Percentiles rank a stretch among this genome's conserved stretches.
Evolutionary conservation across 2,797 vertebrate genomes (phyloP).

Genomic region (Phaenicophaeus curvirostris): DNA sequence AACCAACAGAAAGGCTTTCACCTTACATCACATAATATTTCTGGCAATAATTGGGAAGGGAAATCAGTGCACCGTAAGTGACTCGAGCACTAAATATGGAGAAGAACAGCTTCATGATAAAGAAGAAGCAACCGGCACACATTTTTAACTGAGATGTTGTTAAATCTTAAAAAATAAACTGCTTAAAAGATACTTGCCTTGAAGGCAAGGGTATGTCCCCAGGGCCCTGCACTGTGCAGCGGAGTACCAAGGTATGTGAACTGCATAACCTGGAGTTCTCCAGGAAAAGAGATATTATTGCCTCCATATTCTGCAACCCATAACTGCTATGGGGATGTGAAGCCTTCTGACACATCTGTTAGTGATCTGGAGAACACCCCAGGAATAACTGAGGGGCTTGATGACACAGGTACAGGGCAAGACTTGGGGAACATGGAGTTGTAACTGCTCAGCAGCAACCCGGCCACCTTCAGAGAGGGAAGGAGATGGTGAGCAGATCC

Average conservation of each 20-base stretch:
- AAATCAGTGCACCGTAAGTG: neutral
- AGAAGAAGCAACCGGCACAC: neutral
- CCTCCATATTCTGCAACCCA: neutral
- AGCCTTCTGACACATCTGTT: neutral
- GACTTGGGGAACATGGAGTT: accelerated
- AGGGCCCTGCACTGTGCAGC: accelerated
- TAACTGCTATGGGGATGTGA: accelerated
- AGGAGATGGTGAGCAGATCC: neutral
- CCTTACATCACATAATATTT: neutral
- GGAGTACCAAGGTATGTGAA: neutral
- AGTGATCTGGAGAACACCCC: neutral
- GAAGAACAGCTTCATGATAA: accelerated
- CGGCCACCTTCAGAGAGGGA: neutral
- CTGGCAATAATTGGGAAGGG: neutral
- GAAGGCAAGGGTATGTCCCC: neutral
- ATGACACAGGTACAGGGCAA: neutral
- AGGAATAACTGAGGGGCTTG: neutral
- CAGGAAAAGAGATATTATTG: neutral
- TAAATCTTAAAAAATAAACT: neutral
- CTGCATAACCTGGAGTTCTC: neutral
- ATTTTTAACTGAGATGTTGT: neutral
- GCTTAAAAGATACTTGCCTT: neutral
- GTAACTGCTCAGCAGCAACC: neutral
- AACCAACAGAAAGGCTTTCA: neutral
- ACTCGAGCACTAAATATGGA: neutral